Conservation (phyloP, 2,113 vertebrate species). For the Corythoichthys intestinalis region DNA sequence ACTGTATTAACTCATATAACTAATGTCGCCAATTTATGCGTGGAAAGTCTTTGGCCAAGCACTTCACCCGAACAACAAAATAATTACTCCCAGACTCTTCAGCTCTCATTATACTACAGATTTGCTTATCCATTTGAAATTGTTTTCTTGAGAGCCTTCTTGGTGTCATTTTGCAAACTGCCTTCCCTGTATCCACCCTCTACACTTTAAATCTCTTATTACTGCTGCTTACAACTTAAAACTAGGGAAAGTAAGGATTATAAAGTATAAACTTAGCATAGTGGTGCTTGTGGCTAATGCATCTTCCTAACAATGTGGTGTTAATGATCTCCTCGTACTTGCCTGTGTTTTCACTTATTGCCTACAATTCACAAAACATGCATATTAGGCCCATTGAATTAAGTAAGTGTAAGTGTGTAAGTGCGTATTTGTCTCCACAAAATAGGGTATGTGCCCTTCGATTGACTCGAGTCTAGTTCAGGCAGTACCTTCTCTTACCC, state of each 20-base stretch:
- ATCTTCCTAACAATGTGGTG: background rate
- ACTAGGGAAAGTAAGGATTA: background rate
- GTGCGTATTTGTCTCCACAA: no score
- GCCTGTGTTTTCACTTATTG: no score
- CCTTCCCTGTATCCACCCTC: no score
- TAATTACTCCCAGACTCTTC: conserved; percentile 17
- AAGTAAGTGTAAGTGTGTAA: no score
- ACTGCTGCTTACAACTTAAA: background rate
- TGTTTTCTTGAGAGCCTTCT: background rate
- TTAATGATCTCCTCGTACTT: background rate
- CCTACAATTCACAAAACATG: no score
- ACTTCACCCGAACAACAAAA: conserved; percentile 22
- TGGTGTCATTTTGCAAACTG: background rate
- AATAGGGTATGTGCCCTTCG: no score
- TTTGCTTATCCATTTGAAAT: background rate
- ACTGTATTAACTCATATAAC: conserved; percentile 17
- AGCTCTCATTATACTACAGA: background rate
- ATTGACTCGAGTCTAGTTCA: no score
- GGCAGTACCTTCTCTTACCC: no score
- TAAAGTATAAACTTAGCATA: background rate
- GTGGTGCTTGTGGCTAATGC: background rate
- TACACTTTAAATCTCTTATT: background rate
- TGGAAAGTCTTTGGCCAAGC: conserved; percentile 9
- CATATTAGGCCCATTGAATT: no score
- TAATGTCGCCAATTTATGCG: conserved; percentile 25